Percentiles rank a stretch among this genome's conserved stretches.
Conservation (phyloP, 2,113 vertebrate species). For the Hippocampus mohnikei region DNA sequence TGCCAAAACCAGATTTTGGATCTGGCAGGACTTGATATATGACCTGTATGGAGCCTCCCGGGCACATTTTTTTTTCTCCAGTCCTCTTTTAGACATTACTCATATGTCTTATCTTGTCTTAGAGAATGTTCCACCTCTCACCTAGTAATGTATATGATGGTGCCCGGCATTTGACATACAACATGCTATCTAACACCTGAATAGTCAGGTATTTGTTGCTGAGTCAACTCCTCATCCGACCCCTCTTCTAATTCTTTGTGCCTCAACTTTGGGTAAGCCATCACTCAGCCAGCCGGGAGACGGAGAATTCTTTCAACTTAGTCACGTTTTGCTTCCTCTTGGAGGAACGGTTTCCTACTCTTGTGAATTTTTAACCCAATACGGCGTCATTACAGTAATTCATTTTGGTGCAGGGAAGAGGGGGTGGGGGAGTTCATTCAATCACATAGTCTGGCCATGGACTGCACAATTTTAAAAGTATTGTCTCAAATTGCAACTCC, state of each 20-base stretch:
- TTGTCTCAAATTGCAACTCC: background rate
- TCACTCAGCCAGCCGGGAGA: conserved; percentile 61
- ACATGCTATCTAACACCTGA: conserved; percentile 61
- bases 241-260: conserved; percentile 22
- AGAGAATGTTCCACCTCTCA: conserved; percentile 22
- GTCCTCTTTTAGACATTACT: conserved; percentile 25
- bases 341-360: conserved; percentile 44
- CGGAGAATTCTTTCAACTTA: conserved; percentile 66
- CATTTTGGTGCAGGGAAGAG: background rate
- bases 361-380: conserved; percentile 20
- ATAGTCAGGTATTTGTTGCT: conserved; percentile 36
- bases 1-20: conserved; percentile 60
- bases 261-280: conserved; percentile 53
- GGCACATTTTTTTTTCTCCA: conserved; percentile 41
- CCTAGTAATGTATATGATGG: conserved; percentile 45
- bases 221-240: conserved; percentile 31
- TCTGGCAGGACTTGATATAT: conserved; percentile 44
- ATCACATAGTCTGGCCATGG: background rate
- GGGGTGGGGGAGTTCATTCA: background rate
- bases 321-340: conserved; percentile 64
- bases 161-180: conserved; percentile 52
- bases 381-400: conserved; percentile 22
- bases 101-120: conserved; percentile 54
- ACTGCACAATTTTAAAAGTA: background rate
- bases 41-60: conserved; percentile 42